Base-by-base conservation (phyloP, 2,888 invertebrate species). In the Tachina lurida region DNA sequence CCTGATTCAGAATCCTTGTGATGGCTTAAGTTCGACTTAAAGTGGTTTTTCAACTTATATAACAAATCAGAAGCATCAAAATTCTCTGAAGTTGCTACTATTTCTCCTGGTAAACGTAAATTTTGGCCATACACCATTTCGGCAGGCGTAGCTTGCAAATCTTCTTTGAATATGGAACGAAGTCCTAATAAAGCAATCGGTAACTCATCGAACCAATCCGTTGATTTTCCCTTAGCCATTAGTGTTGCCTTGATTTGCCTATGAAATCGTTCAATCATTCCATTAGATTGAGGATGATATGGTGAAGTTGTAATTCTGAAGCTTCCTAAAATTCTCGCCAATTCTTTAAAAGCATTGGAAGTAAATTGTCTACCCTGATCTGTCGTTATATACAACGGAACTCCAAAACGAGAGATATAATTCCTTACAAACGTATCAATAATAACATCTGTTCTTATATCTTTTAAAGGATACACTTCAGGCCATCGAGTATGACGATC, bases 301-400 rank as follows among this genome's bases (percentile, higher is more conserved):
- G 52, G 31, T 41, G 74, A 74, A 74, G 49, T 58, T 62, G 39
- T 47, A n/a, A 60, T 74, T 74, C 60, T 58, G 13, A 58, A 58
- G 31, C 31, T 17, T 19, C 54, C 54, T 54, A 54, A 54, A 5
- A 9, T 54, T 17, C 43, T 17, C 9, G 17, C 17, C 10, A 62
- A 43, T 43, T 62, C 10, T 10, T n/a, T 74, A 67, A 67, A 58
- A 17, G n/a, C 43, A 49, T 41, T 67, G 49, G 52, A 68, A 10
- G 17, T 52, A 45, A 47, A 65, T 15, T 65, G 65, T 22, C 47
- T 45, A 19, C 47, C 45, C 15, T 45, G 45, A 47, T 65, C 65
- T 17, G 22, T 65, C 10, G 62, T 62, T 62, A 43, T 62, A 43
- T 12, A 31, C 15, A 47, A 5, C 15, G 15, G 47, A 12, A 47